phyloP scores from a whole-genome alignment of 2,888 invertebrate species.

The Gasteruption jaculator region DNA sequence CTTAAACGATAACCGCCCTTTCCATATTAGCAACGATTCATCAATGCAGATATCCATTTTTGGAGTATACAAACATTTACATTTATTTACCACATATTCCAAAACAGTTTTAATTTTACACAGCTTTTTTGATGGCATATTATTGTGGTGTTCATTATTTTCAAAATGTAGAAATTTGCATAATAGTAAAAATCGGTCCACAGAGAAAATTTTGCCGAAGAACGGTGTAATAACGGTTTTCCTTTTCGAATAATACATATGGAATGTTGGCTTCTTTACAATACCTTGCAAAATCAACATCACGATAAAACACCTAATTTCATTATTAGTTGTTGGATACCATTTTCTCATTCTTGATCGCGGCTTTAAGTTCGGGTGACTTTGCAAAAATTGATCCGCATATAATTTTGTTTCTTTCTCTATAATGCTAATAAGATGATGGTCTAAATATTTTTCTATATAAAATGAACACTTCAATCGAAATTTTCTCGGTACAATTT shows the following conservation, averaged over 20 bases:
- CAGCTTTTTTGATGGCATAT: constrained; percentile 10
- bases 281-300: constrained; percentile 16
- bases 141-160: constrained; percentile 14
- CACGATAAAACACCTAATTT: constrained; percentile 17
- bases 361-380: constrained; percentile 13
- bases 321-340: constrained; percentile 15
- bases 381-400: constrained; percentile 14
- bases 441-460: constrained; percentile 11
- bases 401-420: constrained; percentile 12
- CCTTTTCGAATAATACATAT: constrained; percentile 17
- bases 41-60: constrained; percentile 9
- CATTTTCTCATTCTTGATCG: constrained; percentile 15
- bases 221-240: constrained; percentile 14
- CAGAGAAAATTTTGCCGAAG: constrained; percentile 13
- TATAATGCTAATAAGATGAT: constrained; percentile 11
- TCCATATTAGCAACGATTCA: constrained; percentile 1
- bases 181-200: constrained; percentile 17
- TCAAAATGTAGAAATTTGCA: constrained; percentile 18
- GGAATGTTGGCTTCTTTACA: constrained; percentile 14
- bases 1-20: too few species aligned
- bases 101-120: constrained; percentile 12
- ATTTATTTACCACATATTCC: constrained; percentile 11
- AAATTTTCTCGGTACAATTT: constrained; percentile 8
- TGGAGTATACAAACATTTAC: constrained; percentile 11
- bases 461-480: constrained; percentile 10